Percentiles rank a stretch among this genome's conserved stretches.
These are phyloP conservation scores for Labia minor DNA, from an alignment of 2,888 invertebrate species.

Conservation along the genomic window DNA sequence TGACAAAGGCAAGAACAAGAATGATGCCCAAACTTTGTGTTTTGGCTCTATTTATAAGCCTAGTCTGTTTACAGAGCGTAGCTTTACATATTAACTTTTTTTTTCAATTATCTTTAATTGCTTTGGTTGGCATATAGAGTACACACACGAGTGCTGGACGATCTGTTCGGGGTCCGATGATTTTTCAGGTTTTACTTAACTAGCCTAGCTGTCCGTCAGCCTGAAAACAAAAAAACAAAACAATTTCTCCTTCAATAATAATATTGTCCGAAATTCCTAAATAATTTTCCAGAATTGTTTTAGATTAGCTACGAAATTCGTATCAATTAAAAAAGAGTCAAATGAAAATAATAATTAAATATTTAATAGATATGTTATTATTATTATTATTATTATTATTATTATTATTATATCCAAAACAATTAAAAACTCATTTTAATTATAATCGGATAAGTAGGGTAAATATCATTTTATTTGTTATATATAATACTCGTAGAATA, in stretches of 20 bases:
- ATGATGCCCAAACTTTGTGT: not conserved
- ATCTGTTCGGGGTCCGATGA: not conserved
- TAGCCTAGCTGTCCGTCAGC: constrained; percentile 5
- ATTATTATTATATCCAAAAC: no score
- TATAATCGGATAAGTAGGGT: no score
- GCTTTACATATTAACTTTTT: not conserved
- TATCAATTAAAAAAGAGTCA: no score
- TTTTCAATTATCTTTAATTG: constrained; percentile 4
- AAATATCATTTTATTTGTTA: no score
- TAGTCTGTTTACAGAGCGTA: not conserved
- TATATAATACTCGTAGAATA: no score
- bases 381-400: no score
- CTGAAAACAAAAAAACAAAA: no score
- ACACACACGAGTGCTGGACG: not conserved
- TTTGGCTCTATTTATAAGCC: not conserved
- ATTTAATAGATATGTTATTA: no score
- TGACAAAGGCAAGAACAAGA: not conserved
- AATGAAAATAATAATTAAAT: no score
- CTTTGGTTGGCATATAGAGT: not conserved
- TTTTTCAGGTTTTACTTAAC: not conserved
- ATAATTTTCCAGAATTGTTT: no score
- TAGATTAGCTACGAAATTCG: no score
- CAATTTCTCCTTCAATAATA: not conserved
- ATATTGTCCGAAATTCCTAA: not conserved
- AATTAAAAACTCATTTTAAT: no score